Evolutionary conservation across 2,113 vertebrate genomes (phyloP), one percentile per base, ranked within the genome.

Genomic region (Eudyptes chrysolophus): DNA sequence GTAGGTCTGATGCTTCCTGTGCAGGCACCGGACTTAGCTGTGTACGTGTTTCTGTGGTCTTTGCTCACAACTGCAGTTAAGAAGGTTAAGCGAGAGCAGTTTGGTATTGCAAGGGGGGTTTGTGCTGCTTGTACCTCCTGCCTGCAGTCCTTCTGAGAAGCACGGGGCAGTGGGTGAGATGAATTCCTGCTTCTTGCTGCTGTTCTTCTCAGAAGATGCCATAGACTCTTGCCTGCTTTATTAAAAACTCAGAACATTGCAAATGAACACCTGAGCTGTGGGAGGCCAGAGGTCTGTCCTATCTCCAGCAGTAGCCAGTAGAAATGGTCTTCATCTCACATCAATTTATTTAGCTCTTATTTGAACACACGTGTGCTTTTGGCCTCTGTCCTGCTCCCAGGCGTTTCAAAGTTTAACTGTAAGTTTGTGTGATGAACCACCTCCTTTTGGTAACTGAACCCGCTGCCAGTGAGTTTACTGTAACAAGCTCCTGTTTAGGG

Each of bases 111-210:
- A 30, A 8, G 61, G 69, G 52, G 55, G n/a, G 5, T 79, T 97
- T 64, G 60, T 81, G 82, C 88, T 96, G 84, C 61, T 24, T 57
- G 11, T 8, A 10, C 36, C 70, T 89, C 14, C 64, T 84, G 58
- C 65, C 60, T 40, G 2, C 32, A 6, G 29, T 12, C 12, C 16
- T 68, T 42, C 34, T 0, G 0, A 70, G 66, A 51, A 42, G 22
- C 36, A 5, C 16, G 32, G 68, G 26, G 34, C 16, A 32, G 16
- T 5, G 30, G 13, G 19, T 9, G 19, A 58, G 42, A 49, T 24
- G 3, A 68, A 57, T 70, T 86, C 32, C 36, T 76, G 36, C 62
- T 82, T 57, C 8, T 49, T 46, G 62, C 36, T 72, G 38, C 83
- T 51, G 6, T 38, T 80, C 18, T 49, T 36, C 2, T 71, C 44